These are phyloP conservation scores for Adelosebastes latens DNA, from an alignment of 2,797 vertebrate genomes.

Conservation along the genomic window DNA sequence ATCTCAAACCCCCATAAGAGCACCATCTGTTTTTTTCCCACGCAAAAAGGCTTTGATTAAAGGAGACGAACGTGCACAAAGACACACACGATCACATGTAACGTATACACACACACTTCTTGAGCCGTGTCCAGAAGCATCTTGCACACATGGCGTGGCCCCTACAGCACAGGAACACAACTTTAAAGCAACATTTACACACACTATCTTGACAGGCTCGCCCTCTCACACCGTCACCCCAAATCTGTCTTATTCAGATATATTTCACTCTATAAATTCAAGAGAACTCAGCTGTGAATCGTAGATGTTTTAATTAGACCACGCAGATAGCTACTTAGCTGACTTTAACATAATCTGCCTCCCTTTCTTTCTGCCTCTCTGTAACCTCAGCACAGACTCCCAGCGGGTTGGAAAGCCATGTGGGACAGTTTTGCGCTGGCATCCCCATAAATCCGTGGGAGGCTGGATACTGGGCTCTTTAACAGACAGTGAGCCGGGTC, in stretches of 20 bases:
- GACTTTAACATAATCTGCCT: constrained; percentile 58
- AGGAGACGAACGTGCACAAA: constrained; percentile 47
- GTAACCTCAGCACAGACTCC: constrained; percentile 70
- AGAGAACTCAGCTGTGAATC: constrained; percentile 49
- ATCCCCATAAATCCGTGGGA: constrained; percentile 82
- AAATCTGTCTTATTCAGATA: constrained; percentile 18
- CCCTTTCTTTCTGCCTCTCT: constrained; percentile 49
- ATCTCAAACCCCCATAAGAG: constrained; percentile 45
- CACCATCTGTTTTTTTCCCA: constrained; percentile 44
- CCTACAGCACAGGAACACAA: constrained; percentile 25
- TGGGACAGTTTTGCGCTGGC: constrained; percentile 84
- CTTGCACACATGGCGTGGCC: constrained; percentile 38
- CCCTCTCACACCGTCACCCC: constrained; percentile 49
- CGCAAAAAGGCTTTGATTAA: constrained; percentile 59
- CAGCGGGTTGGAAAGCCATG: constrained; percentile 73
- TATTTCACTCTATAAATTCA: constrained; percentile 41
- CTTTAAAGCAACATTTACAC: neutral
- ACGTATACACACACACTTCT: constrained; percentile 4
- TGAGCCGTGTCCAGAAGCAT: constrained; percentile 41
- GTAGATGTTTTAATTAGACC: constrained; percentile 49
- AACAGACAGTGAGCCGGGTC: constrained; percentile 70
- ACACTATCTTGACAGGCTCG: constrained; percentile 36
- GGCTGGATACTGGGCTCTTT: constrained; percentile 72
- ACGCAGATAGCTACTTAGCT: constrained; percentile 51
- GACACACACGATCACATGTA: neutral